phyloP scores from a whole-genome alignment of 2,113 vertebrate species.

The Ploceus nigricollis region DNA sequence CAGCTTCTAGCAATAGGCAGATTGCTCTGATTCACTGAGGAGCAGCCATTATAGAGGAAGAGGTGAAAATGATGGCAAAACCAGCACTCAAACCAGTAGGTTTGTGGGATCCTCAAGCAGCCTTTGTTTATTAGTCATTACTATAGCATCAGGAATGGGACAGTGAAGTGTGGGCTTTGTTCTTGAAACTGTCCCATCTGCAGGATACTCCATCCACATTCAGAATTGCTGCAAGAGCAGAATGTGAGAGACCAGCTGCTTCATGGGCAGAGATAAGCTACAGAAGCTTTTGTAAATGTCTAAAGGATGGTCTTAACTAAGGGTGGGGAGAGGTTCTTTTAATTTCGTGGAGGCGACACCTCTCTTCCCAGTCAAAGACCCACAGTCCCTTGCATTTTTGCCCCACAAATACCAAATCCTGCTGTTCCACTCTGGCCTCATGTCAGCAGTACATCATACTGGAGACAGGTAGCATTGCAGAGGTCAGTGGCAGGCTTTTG shows the following conservation, averaged over 20 bases:
- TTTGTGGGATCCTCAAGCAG: neutral
- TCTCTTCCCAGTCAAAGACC: neutral
- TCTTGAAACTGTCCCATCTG: neutral
- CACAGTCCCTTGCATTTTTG: neutral
- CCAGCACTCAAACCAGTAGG: neutral
- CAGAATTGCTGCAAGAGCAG: neutral
- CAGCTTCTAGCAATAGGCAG: neutral
- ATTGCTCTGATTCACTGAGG: neutral
- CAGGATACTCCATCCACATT: neutral
- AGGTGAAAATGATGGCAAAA: neutral
- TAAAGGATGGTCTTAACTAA: neutral
- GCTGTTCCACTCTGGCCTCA: neutral
- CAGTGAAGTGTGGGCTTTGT: neutral
- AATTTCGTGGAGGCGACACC: neutral
- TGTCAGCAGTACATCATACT: neutral
- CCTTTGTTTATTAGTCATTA: neutral
- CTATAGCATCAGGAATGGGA: neutral
- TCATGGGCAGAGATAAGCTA: neutral
- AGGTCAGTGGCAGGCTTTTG: neutral
- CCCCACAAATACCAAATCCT: neutral
- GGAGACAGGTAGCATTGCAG: neutral
- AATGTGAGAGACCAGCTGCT: neutral
- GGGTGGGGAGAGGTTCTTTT: neutral
- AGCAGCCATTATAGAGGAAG: neutral
- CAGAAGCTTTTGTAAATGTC: accelerated